Evolutionary conservation across 2,797 vertebrate species (phyloP).

Genomic region (Brachyrhaphis roseni): DNA sequence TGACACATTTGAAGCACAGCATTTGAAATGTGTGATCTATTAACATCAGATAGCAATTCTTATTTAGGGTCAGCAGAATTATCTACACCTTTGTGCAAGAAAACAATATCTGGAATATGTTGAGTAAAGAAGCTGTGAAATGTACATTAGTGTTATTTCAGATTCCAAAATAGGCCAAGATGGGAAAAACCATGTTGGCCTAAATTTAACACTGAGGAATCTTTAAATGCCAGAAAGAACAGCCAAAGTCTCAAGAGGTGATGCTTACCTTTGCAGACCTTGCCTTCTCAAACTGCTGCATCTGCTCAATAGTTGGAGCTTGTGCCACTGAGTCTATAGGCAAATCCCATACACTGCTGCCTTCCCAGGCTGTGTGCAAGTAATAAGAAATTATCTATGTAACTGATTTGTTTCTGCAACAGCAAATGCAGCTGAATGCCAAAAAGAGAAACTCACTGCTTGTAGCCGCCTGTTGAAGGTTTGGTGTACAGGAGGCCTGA

Average conservation of each 20-base stretch:
- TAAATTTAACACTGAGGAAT: not conserved
- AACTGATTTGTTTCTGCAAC: not conserved
- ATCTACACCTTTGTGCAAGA: not conserved
- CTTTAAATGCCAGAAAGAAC: not conserved
- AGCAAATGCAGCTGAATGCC: not conserved
- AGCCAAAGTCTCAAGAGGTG: not conserved
- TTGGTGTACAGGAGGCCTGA: constrained; percentile 87
- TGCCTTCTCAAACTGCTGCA: constrained; percentile 96
- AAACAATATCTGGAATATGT: not conserved
- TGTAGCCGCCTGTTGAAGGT: constrained; percentile 71
- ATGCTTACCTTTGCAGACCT: constrained; percentile 91
- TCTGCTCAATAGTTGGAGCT: constrained; percentile 93
- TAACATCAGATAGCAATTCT: not conserved
- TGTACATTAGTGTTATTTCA: not conserved
- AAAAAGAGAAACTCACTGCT: constrained; percentile 68
- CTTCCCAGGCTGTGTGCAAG: constrained; percentile 89
- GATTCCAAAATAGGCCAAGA: not conserved
- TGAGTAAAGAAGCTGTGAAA: not conserved
- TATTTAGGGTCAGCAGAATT: not conserved
- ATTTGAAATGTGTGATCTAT: not conserved
- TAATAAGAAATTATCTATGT: constrained; percentile 9
- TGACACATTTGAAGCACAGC: not conserved
- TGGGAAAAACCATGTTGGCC: not conserved
- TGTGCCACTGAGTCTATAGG: constrained; percentile 91
- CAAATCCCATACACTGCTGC: constrained; percentile 98